Conservation (phyloP, 2,113 vertebrate species). For the Phylloscopus trochilus region DNA sequence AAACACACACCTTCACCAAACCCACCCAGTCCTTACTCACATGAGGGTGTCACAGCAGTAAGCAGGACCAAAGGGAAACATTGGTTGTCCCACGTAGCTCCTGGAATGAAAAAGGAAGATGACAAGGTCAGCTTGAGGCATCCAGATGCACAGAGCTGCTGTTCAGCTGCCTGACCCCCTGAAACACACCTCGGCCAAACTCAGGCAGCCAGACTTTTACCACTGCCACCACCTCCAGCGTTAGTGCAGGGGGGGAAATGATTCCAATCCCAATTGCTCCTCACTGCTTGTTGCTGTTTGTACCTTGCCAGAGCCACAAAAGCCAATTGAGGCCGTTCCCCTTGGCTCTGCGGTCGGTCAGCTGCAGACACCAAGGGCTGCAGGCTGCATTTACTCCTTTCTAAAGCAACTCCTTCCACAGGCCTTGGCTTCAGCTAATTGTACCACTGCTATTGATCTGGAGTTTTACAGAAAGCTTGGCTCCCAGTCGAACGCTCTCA, state of each 20-base stretch:
- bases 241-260: background rate
- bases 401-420: background rate
- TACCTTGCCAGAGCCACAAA: background rate
- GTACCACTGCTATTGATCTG: background rate
- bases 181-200: background rate
- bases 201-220: background rate
- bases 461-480: background rate
- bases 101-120: constrained; percentile 12
- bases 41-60: background rate
- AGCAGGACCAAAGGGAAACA: background rate
- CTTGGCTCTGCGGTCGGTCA: background rate
- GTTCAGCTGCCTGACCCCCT: background rate
- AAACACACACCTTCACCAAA: background rate
- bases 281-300: background rate
- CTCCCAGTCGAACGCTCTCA: background rate
- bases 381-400: background rate
- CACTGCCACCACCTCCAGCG: background rate
- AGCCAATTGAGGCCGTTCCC: background rate
- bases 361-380: background rate
- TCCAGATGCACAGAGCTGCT: background rate
- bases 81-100: background rate
- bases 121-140: background rate
- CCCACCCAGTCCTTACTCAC: background rate
- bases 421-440: background rate
- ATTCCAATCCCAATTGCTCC: background rate